phyloP scores from a whole-genome alignment of 1,140 invertebrate species.

The Hyphantria cunea region DNA sequence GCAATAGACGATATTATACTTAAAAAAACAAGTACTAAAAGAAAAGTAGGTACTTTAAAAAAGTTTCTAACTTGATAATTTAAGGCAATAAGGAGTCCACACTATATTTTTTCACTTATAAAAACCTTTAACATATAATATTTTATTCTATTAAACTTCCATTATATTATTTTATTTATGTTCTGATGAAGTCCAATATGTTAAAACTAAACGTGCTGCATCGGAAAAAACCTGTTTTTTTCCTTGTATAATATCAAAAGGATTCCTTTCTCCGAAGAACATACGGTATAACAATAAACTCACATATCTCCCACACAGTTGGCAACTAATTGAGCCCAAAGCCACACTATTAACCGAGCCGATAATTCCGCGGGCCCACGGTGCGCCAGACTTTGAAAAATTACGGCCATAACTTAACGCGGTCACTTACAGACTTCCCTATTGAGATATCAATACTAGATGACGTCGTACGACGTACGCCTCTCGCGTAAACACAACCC shows the following conservation, averaged over 20 bases:
- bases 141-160: no score
- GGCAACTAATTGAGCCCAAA: constrained; percentile 66
- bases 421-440: constrained; percentile 74
- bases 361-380: constrained; percentile 51
- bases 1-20: no score
- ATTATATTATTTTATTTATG: no score
- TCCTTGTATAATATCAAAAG: neutral
- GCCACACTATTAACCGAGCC: constrained; percentile 57
- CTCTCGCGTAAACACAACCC: constrained; percentile 52
- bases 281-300: constrained; percentile 15
- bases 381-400: constrained; percentile 66
- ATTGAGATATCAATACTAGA: constrained; percentile 77
- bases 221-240: no score
- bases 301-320: constrained; percentile 12
- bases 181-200: no score
- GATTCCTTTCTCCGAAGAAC: neutral
- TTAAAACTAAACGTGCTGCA: no score
- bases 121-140: no score
- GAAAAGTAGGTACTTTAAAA: no score
- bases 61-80: no score
- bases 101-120: no score
- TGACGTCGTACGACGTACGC: constrained; percentile 54
- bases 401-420: constrained; percentile 67
- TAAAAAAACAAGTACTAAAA: no score
- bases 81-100: no score